Conservation (phyloP, 37 sponge, comb jelly and placozoan species). For the Axinella damicornis region DNA sequence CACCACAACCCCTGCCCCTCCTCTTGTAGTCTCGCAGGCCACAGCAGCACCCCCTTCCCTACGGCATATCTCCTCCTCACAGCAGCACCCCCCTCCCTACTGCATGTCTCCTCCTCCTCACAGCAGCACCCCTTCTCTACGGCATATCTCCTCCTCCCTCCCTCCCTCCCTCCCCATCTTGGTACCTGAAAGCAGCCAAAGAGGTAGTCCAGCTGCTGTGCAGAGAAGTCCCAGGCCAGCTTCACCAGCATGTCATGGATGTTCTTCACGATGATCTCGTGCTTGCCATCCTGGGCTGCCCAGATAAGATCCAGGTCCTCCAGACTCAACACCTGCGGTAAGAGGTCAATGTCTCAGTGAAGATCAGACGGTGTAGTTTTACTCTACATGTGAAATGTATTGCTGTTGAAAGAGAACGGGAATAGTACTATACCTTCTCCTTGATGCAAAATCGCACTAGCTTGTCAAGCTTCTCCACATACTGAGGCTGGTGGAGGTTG, state of each 20-base stretch:
- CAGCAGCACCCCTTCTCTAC: too few species aligned
- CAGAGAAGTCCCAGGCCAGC: conserved; percentile 96
- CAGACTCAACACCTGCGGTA: conserved; percentile 52
- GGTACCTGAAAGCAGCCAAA: conserved; percentile 97
- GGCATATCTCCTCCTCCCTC: neutral
- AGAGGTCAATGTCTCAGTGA: too few species aligned
- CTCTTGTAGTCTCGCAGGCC: too few species aligned
- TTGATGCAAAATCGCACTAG: conserved; percentile 88
- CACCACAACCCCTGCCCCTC: too few species aligned
- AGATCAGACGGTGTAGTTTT: too few species aligned
- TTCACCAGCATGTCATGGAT: conserved; percentile 94
- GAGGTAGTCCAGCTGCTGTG: conserved; percentile 93
- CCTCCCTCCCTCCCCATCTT: neutral
- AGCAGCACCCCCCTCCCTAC: too few species aligned
- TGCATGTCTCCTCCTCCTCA: too few species aligned
- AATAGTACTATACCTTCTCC: too few species aligned
- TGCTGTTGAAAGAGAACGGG: too few species aligned
- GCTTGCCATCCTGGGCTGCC: conserved; percentile 96
- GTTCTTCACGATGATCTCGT: conserved; percentile 98
- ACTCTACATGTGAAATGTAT: too few species aligned
- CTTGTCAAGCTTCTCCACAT: conserved; percentile 96
- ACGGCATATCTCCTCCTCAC: too few species aligned
- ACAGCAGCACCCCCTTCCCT: too few species aligned
- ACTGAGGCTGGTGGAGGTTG: conserved; percentile 97
- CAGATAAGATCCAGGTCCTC: conserved; percentile 92